phyloP scores from a whole-genome alignment of 2,888 invertebrate species.

The Hirtodrosophila alboralis region DNA sequence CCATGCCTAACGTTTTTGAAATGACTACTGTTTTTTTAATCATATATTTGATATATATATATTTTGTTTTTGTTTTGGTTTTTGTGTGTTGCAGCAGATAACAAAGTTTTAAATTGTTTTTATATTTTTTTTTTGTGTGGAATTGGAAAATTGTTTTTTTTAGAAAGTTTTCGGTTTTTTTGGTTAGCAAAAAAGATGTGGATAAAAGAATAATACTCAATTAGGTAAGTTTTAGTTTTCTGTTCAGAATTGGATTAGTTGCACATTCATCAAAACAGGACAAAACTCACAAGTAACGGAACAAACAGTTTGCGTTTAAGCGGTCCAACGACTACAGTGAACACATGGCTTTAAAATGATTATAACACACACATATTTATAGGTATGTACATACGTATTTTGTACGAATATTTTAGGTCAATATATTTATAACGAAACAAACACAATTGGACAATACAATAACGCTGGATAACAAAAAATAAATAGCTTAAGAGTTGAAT shows the following conservation, averaged over 20 bases:
- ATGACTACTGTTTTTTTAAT: constrained; percentile 85
- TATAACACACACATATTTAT: constrained; percentile 27
- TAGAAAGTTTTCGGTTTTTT: constrained; percentile 29
- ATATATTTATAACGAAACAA: constrained; percentile 22
- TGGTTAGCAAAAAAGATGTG: constrained; percentile 73
- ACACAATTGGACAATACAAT: constrained; percentile 24
- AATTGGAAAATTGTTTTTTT: constrained; percentile 49
- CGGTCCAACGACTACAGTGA: constrained; percentile 52
- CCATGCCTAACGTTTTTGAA: constrained; percentile 90
- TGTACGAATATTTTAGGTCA: neutral
- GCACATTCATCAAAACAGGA: constrained; percentile 65
- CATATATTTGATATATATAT: constrained; percentile 44
- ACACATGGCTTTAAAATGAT: constrained; percentile 31
- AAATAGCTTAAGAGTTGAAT: constrained; percentile 1
- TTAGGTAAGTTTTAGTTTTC: constrained; percentile 67
- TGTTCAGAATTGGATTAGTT: constrained; percentile 51
- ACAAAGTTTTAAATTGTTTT: constrained; percentile 18
- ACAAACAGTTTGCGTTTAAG: constrained; percentile 48
- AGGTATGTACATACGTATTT: constrained; percentile 13
- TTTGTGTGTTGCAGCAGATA: constrained; percentile 24
- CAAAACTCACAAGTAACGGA: constrained; percentile 56
- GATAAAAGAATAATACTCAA: constrained; percentile 79
- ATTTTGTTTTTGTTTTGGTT: constrained; percentile 29
- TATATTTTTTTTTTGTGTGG: constrained; percentile 18
- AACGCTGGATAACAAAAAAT: constrained; percentile 2